Percentiles rank a stretch among this genome's conserved stretches.
Conservation (phyloP, 2,113 vertebrate genomes). For the Pygoscelis adeliae region DNA sequence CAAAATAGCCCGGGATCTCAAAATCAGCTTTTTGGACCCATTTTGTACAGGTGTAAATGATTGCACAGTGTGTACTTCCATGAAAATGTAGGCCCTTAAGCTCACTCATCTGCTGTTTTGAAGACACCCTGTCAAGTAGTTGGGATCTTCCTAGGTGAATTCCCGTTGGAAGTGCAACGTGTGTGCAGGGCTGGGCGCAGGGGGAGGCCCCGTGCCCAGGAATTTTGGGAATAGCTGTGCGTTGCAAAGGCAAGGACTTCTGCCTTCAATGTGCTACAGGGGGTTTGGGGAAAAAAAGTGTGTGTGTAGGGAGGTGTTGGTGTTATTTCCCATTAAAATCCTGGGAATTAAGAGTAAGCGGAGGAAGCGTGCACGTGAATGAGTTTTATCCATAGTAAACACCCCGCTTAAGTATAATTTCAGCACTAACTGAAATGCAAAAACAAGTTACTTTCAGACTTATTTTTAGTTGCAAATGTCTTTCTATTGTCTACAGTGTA, state of each 20-base stretch:
- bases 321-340: not conserved
- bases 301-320: not conserved
- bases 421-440: not conserved
- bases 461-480: not conserved
- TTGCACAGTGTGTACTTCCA: not conserved
- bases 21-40: not conserved
- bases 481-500: not conserved
- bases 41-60: not conserved
- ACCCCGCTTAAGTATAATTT: not conserved
- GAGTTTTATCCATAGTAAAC: not conserved
- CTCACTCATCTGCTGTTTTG: not conserved
- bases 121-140: not conserved
- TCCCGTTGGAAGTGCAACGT: not conserved
- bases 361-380: not conserved
- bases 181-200: not conserved
- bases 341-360: not conserved
- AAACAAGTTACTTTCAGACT: not conserved
- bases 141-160: not conserved
- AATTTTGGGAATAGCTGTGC: not conserved
- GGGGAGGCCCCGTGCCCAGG: not conserved
- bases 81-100: not conserved
- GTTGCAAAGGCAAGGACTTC: not conserved
- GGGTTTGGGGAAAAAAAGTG: not conserved
- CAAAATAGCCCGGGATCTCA: not conserved
- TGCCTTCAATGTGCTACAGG: rapidly evolving